Base-by-base conservation (phyloP, 2,888 invertebrate species). In the Perdita meconis region DNA sequence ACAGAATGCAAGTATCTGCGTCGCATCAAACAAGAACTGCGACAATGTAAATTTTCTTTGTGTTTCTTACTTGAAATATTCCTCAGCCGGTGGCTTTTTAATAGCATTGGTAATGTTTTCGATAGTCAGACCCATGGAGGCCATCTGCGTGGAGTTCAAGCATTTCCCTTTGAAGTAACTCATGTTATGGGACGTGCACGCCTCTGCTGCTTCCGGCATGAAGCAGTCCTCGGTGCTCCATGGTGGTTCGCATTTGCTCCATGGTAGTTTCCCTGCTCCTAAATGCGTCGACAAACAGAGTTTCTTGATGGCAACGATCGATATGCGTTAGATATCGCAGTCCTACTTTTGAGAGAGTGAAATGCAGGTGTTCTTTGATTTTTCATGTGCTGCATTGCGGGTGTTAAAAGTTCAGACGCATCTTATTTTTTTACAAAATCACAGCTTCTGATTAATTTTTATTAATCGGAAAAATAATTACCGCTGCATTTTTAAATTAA, bases 141-240 rank as follows among this genome's bases (percentile, higher is more conserved):
- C 88, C 22, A 94, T 92, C 84, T 94, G 94, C 30, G 93, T 94
- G 70, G 94, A 93, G 89, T 95, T 95, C 76, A 94, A 93, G 86
- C 95, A 96, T 79, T 93, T 93, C 65, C 94, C 92, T 85, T 95
- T 93, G 87, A 95, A 96, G 88, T 94, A 96, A 12, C 95, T 95
- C 71, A 95, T 95, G 87, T 95, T 95, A 55, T 89, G 90, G 34
- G 93, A 93, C 75, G 93, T 93, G 86, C 95, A 96, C 72, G 92
- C 90, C 86, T 95, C 94, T 12, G 95, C 95, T 89, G 93, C 94
- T 89, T 95, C 95, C 72, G 95, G 95, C 56, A 95, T 95, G 89
- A 94, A 95, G 86, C 95, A 96, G 91, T 95, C 95, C 94, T 92
- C 78, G 34, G 96, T 95, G 88, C 96, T 96, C 96, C 96, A 96